These are phyloP conservation scores for Lates calcarifer DNA, from an alignment of 2,113 vertebrate genomes.

Conservation along the genomic window DNA sequence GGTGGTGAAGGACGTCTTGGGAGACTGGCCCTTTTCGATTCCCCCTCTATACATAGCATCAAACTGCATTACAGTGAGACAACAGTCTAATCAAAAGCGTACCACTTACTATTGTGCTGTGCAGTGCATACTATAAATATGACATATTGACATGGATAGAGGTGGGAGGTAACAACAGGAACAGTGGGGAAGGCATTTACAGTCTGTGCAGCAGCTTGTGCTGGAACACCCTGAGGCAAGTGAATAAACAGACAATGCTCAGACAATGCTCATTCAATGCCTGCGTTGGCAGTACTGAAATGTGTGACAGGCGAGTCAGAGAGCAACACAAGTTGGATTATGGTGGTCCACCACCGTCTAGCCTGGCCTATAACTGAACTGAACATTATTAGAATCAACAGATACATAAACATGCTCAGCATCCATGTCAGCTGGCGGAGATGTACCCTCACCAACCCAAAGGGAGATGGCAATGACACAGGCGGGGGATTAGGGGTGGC, in stretches of 20 bases:
- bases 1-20: slow-evolving; percentile 31
- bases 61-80: slow-evolving; percentile 33
- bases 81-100: slow-evolving; percentile 60
- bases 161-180: slow-evolving; percentile 45
- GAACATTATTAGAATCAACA: slow-evolving; percentile 26
- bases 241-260: slow-evolving; percentile 64
- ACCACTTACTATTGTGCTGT: slow-evolving; percentile 29
- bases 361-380: slow-evolving; percentile 20
- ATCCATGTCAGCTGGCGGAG: slow-evolving; percentile 25
- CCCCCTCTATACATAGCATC: slow-evolving; percentile 34
- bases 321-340: slow-evolving; percentile 43
- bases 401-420: slow-evolving; percentile 36
- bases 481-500: slow-evolving; percentile 17
- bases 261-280: slow-evolving; percentile 51
- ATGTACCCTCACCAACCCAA: background rate
- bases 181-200: slow-evolving; percentile 51
- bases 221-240: slow-evolving; percentile 63
- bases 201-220: slow-evolving; percentile 56
- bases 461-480: slow-evolving; percentile 17
- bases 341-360: slow-evolving; percentile 11
- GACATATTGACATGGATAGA: slow-evolving; percentile 43
- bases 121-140: slow-evolving; percentile 50
- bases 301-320: slow-evolving; percentile 49
- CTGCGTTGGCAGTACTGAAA: slow-evolving; percentile 52
- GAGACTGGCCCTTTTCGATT: slow-evolving; percentile 12